Evolutionary conservation across 2,888 invertebrate species (phyloP).

Genomic region (Steinernema scapterisci): DNA sequence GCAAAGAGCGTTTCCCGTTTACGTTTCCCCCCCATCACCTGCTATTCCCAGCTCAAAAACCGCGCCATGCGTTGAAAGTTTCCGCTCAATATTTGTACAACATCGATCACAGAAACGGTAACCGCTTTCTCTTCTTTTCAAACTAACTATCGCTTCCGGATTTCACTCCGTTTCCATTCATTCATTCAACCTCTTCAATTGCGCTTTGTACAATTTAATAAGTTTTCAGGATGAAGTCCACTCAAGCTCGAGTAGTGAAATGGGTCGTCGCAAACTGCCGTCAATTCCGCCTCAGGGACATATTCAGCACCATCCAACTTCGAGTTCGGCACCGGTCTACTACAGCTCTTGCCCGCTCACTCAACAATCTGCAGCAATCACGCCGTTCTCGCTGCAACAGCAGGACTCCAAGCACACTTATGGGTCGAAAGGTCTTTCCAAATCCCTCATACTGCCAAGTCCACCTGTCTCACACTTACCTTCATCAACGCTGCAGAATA

Average conservation of each 20-base stretch:
- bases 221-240: slow-evolving; percentile 45
- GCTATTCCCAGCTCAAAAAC: background rate
- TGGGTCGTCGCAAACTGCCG: slow-evolving; percentile 70
- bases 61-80: slow-evolving; percentile 16
- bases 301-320: slow-evolving; percentile 49
- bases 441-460: slow-evolving; percentile 25
- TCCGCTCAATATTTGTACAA: slow-evolving; percentile 1
- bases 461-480: slow-evolving; percentile 34
- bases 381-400: background rate
- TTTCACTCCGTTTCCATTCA: too few species aligned
- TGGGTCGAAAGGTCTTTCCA: slow-evolving; percentile 21
- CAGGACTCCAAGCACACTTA: slow-evolving; percentile 13
- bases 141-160: too few species aligned
- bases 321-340: slow-evolving; percentile 44
- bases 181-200: background rate
- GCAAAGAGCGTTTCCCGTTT: background rate
- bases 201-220: slow-evolving; percentile 36
- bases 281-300: slow-evolving; percentile 71
- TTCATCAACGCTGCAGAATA: slow-evolving; percentile 16
- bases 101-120: too few species aligned
- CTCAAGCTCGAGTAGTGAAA: slow-evolving; percentile 36
- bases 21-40: background rate
- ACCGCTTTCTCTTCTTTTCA: too few species aligned
- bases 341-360: slow-evolving; percentile 47
- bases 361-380: background rate